These are phyloP conservation scores for Achroia grisella DNA, from an alignment of 1,140 invertebrate species.

Conservation along the genomic window DNA sequence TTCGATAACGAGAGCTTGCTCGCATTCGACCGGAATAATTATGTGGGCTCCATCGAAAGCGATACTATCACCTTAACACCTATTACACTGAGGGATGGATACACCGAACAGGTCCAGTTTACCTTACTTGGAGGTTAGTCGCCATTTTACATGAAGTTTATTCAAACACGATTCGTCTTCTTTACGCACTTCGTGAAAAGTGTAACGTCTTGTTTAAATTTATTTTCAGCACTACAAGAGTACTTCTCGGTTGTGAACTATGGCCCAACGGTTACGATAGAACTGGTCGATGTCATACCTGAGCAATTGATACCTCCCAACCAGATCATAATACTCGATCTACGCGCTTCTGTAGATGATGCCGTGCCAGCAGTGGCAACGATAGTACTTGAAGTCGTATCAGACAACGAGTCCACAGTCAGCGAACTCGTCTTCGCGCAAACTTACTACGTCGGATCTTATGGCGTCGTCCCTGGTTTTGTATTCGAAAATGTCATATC, in stretches of 20 bases:
- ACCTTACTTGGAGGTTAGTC: background rate
- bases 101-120: background rate
- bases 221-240: constrained; percentile 7
- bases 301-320: constrained; percentile 6
- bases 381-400: constrained; percentile 7
- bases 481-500: constrained; percentile 10
- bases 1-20: background rate
- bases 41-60: background rate
- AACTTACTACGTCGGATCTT: constrained; percentile 16
- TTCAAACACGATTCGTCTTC: background rate
- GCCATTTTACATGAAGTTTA: background rate
- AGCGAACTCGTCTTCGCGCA: constrained; percentile 7
- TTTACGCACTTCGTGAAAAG: background rate
- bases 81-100: background rate
- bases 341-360: constrained; percentile 3
- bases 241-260: constrained; percentile 4
- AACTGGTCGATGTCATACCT: constrained; percentile 2
- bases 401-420: background rate
- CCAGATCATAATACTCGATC: constrained; percentile 9
- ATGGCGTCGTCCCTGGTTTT: constrained; percentile 11
- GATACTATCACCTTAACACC: background rate
- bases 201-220: background rate
- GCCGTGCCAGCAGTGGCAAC: constrained; percentile 6
- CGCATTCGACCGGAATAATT: background rate
- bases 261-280: background rate